Evolutionary conservation across 2,888 invertebrate species (phyloP).

Genomic region (Venusia cambrica): DNA sequence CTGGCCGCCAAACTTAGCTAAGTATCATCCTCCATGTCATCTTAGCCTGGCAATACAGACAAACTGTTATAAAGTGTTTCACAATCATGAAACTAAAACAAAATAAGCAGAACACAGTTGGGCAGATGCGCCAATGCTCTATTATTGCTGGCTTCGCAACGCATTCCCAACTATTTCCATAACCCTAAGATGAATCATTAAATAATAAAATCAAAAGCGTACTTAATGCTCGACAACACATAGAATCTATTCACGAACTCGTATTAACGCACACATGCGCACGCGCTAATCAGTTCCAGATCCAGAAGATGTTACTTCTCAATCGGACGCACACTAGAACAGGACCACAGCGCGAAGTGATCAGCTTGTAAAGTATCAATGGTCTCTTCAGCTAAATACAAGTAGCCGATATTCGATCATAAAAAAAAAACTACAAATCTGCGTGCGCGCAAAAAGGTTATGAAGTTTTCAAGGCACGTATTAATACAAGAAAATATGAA

Average conservation of each 20-base stretch:
- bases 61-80: too few relatives aligned
- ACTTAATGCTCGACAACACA: conserved; percentile 77
- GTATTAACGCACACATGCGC: conserved; percentile 66
- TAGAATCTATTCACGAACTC: conserved; percentile 64
- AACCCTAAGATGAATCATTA: conserved; percentile 81
- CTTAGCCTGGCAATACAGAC: too few relatives aligned
- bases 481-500: too few relatives aligned
- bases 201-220: conserved; percentile 80
- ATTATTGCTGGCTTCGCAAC: conserved; percentile 79
- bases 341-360: conserved; percentile 2
- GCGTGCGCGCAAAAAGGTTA: too few relatives aligned
- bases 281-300: conserved; percentile 73
- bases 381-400: too few relatives aligned
- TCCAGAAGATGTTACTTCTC: conserved; percentile 63
- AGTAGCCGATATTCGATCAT: not conserved
- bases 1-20: too few relatives aligned
- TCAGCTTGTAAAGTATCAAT: conserved; percentile 1
- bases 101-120: conserved; percentile 74
- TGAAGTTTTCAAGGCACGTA: too few relatives aligned
- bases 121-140: conserved; percentile 79
- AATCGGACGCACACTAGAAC: conserved; percentile 48
- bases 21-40: too few relatives aligned
- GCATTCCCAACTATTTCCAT: conserved; percentile 79
- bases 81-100: conserved; percentile 65
- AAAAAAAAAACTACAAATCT: too few relatives aligned